Percentiles rank a stretch among this genome's conserved stretches.
Evolutionary conservation across 2,113 vertebrate species (phyloP).

Genomic region (Odocoileus hemionus): DNA sequence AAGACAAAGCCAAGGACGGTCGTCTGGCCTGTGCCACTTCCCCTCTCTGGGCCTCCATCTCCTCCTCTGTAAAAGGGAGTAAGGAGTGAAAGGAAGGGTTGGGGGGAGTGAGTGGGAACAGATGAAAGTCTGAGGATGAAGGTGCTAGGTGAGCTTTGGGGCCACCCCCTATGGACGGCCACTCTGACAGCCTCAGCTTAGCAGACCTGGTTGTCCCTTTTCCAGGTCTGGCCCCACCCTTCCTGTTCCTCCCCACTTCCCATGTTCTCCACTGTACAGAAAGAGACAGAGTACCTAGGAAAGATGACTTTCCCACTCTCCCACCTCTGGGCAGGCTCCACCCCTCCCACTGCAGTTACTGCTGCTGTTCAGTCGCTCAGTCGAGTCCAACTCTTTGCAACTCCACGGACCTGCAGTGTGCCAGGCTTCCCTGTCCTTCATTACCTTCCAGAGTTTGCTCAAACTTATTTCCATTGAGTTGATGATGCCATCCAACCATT

Average conservation of each 20-base stretch:
- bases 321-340: not conserved
- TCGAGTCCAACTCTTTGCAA: not conserved
- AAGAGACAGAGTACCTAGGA: not conserved
- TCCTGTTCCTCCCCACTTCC: not conserved
- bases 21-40: not conserved
- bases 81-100: not conserved
- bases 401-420: not conserved
- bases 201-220: not conserved
- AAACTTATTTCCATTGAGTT: not conserved
- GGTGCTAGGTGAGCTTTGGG: not conserved
- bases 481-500: not conserved
- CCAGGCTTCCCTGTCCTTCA: not conserved
- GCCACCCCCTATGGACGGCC: not conserved
- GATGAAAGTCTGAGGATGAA: not conserved
- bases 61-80: not conserved
- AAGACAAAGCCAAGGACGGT: not conserved
- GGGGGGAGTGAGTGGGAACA: not conserved
- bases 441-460: not conserved
- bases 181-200: not conserved
- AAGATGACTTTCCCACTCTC: not conserved
- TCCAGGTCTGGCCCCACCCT: not conserved
- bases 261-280: not conserved
- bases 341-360: not conserved
- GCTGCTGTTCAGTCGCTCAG: not conserved
- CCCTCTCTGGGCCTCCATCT: not conserved